Base-by-base conservation (phyloP, 2,113 vertebrate species). In the Gopherus evgoodei region DNA sequence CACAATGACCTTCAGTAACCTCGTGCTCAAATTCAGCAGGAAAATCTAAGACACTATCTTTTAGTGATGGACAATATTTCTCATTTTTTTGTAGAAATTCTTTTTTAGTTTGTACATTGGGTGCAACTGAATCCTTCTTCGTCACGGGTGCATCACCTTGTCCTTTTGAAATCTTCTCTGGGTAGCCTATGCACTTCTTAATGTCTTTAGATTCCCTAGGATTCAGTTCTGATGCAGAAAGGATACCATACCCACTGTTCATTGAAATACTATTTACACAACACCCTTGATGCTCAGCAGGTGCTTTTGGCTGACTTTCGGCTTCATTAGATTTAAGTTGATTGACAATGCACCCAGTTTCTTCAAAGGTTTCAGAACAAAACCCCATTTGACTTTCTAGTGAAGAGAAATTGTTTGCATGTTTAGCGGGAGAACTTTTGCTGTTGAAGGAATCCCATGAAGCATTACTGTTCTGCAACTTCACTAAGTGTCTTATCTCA, bases 401-500 rank as follows among this genome's bases (percentile, higher is more conserved):
- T 24, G 93, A 86, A 31, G 90, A 89, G 12, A 38, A 97, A 91
- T 94, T 49, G 93, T 6, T 96, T 76, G 38, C 27, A 5, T 92
- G 97, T 96, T n/a, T 95, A 75, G 93, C 88, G 8, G 95, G 88
- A 75, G 86, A 90, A 89, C 6, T 83, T 83, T 59, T 82, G 94
- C 95, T 94, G 83, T 83, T 47, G 31, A 6, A 24, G 29, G 91
- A 69, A 54, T 88, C 91, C 95, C 97, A 56, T 57, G 91, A 88
- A 94, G 59, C 83, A 5, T 3, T 54, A 93, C 89, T 95, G 87
- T 98, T 98, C 97, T 99, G 99, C 24, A 98, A 92, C 95, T 98
- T 98, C 95, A 99, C 98, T 95, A 99, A 97, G 65, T 98, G 98
- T 95, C 98, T 99, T 69, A 99, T 99, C 97, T 99, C 99, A 98